A percentile compares a stretch with the other conserved stretches of the same genome.
phyloP scores from a whole-genome alignment of 2,797 vertebrate species.

The Morus bassanus region DNA sequence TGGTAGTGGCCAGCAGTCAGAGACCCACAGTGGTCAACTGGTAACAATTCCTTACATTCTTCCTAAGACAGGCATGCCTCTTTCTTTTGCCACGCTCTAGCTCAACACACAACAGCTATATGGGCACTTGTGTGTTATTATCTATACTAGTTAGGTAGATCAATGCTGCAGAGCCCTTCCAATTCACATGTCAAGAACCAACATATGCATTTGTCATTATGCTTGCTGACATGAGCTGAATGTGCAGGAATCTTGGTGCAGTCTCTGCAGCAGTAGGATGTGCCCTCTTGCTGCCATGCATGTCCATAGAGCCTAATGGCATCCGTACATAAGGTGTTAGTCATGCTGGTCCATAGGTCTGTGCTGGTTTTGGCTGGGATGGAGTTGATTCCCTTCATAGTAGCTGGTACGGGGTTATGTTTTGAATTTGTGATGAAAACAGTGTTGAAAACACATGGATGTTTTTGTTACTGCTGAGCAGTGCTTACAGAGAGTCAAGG shows the following conservation, averaged over 20 bases:
- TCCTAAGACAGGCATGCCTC: background rate
- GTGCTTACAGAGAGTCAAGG: too few relatives aligned
- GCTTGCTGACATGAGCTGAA: background rate
- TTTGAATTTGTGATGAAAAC: too few relatives aligned
- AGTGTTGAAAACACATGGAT: too few relatives aligned
- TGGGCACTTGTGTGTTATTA: background rate
- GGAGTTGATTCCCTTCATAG: too few relatives aligned
- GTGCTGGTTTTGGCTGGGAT: too few relatives aligned
- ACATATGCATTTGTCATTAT: accelerated
- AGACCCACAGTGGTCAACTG: background rate
- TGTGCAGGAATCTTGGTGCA: background rate
- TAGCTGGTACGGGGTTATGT: too few relatives aligned
- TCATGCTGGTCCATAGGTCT: background rate
- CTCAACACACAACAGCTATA: background rate
- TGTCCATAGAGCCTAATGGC: background rate
- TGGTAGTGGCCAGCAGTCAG: background rate
- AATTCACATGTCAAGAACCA: background rate
- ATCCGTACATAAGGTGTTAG: background rate
- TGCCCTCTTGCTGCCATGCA: background rate
- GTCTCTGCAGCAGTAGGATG: background rate
- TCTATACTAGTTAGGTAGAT: background rate
- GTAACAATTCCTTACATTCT: background rate
- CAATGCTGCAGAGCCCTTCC: background rate
- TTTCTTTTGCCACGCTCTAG: background rate
- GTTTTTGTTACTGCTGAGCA: too few relatives aligned